These are phyloP conservation scores for Hypotaenidia philippensis DNA, from an alignment of 2,797 vertebrate genomes.

Conservation along the genomic window DNA sequence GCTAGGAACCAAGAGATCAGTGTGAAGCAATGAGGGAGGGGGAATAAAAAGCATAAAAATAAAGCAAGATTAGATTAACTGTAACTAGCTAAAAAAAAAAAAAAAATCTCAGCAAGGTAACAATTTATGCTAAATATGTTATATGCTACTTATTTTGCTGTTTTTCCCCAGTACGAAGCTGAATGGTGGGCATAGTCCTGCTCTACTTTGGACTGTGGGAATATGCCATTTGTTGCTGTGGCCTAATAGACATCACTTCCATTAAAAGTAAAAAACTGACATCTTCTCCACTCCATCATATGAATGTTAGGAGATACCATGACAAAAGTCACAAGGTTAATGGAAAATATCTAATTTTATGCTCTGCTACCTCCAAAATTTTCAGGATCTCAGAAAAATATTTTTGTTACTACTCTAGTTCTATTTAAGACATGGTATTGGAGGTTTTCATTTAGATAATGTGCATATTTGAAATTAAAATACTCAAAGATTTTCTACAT, in stretches of 20 bases:
- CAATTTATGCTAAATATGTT: background rate
- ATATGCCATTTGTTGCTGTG: background rate
- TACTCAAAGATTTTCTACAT: background rate
- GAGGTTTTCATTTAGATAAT: conserved; percentile 25
- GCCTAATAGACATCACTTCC: background rate
- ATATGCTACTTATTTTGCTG: background rate
- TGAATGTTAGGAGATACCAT: background rate
- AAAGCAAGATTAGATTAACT: background rate
- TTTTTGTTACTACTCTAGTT: background rate
- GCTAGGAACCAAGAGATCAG: background rate
- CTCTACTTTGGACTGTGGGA: background rate
- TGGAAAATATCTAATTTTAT: background rate
- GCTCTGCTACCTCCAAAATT: background rate
- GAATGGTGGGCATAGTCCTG: fast-evolving
- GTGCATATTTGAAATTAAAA: conserved; percentile 6
- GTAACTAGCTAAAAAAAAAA: background rate
- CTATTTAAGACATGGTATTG: background rate
- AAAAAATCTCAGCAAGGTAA: background rate
- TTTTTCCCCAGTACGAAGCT: background rate
- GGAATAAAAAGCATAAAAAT: background rate
- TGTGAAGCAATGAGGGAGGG: fast-evolving
- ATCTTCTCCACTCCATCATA: background rate
- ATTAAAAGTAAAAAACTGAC: background rate
- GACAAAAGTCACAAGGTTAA: background rate
- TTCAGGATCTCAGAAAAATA: background rate